These are phyloP conservation scores for Oxytorus armatus DNA, from an alignment of 2,888 invertebrate genomes.

Conservation along the genomic window DNA sequence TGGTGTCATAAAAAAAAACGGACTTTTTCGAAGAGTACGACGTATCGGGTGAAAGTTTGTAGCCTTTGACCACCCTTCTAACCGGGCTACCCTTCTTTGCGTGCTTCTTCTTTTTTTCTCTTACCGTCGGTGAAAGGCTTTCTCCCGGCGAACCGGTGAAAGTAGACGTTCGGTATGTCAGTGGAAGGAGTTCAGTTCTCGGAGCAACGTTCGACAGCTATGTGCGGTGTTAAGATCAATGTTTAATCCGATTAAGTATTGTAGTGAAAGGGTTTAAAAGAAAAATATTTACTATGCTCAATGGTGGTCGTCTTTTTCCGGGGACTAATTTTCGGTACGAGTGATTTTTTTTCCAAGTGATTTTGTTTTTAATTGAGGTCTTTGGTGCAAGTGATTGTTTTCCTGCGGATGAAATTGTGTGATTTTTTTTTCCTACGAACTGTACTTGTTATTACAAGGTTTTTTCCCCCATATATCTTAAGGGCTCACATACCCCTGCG, in stretches of 20 bases:
- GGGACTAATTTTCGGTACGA: not conserved
- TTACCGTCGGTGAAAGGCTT: conserved; percentile 74
- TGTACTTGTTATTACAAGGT: not conserved
- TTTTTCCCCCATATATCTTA: conserved; percentile 10
- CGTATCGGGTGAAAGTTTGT: conserved; percentile 65
- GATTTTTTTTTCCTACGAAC: conserved; percentile 8
- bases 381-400: not conserved
- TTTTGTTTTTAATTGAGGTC: too few relatives aligned
- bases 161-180: not conserved
- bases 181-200: conserved; percentile 51
- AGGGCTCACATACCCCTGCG: too few relatives aligned
- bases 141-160: conserved; percentile 65
- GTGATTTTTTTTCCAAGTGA: too few relatives aligned
- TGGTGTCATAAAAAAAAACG: conserved; percentile 77
- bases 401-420: not conserved
- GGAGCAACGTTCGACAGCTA: conserved; percentile 37
- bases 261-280: too few relatives aligned
- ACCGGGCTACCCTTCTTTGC: conserved; percentile 64
- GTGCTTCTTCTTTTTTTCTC: conserved; percentile 70
- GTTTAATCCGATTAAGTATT: too few relatives aligned
- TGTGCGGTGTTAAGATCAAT: conserved; percentile 13
- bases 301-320: not conserved
- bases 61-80: conserved; percentile 69
- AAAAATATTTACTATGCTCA: not conserved
- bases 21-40: conserved; percentile 74